Base-by-base conservation (phyloP, 2,113 vertebrate genomes). In the Oreochromis spilurus region DNA sequence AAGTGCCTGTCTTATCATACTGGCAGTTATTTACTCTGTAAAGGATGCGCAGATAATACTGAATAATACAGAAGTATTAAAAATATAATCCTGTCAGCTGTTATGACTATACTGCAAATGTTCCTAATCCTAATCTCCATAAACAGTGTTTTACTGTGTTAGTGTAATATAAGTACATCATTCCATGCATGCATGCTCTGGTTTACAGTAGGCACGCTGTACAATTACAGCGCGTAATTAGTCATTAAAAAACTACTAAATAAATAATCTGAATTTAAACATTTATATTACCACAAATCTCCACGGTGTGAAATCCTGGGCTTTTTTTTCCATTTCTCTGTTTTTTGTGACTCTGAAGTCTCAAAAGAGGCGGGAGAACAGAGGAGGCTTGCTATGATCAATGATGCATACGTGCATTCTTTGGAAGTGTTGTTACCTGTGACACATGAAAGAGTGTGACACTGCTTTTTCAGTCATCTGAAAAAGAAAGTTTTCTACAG, bases 111-210 rank as follows among this genome's bases (percentile, higher is more conserved):
- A 77, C 9, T 19, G 40, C 6, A 50, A 77, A 29, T n/a, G 43
- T 50, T 75, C 43, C 70, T 50, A 31, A 48, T 75, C 67, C 21
- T 72, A 72, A 72, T 72, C 67, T 72, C 21, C 40, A 45, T 72
- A 48, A 72, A 45, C 21, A 72, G 67, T 2, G 14, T 48, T 4
- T 72, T 45, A 11, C 40, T 17, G 40, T 75, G 21, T 29, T 75
- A 29, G 43, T 31, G 43, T 26, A 75, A 16, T 50, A 19, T 75
- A 48, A 75, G 21, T 48, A 17, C 43, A 29, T 3, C 70, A 19
- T 4, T 5, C 9, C 9, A 0, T 48, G 14, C 58, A 6, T 62
- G 58, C 9, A 34, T 62, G 58, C 34, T 58, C 26, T 26, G 21
- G 14, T 29, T 75, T 75, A 48, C 24, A 29, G 21, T 0, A 29